Evolutionary conservation across 2,113 vertebrate species (phyloP), one percentile per base, ranked within the genome.

Genomic region (Atlantisia rogersi): DNA sequence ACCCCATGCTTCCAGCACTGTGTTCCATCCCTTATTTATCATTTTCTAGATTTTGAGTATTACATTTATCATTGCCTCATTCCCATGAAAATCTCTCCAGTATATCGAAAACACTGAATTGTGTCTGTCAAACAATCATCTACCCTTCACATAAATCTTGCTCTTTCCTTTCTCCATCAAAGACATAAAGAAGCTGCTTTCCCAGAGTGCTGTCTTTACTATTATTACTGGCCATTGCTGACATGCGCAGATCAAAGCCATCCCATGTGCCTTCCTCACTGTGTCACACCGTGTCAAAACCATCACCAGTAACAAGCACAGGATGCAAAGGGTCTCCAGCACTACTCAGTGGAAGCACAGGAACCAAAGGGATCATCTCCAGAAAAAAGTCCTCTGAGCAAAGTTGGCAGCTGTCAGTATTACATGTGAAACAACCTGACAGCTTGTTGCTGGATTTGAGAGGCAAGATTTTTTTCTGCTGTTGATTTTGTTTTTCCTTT

Each of bases 321-420:
- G 40, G 88, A 93, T 16, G 7, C 56, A 91, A 90, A 95, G 83
- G 70, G 74, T 89, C 71, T 87, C 82, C 64, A 71, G 76, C 32
- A 65, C 46, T 69, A 15, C 5, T 60, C 59, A 88, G 91, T 74
- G 77, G 79, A 73, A 93, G 83, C 46, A 63, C 56, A 40, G 77
- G 70, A 97, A 88, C 53, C 81, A 94, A 92, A 83, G 19, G 35
- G 69, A 97, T 76, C 53, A 79, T 53, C 86, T 91, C 69, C 78
- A 82, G 76, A 76, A 92, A 81, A 68, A 88, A 73, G 37, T 53
- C 93, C 46, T 46, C 28, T 50, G 76, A 88, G 76, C 67, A 78
- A 93, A 71, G 73, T 53, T 90, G 97, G 94, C 95, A 97, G 85
- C 74, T 95, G 90, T 91, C 97, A 94, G 92, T 88, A 82, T 52